Evolutionary conservation across 2,113 vertebrate species (phyloP).

Genomic region (Canis aureus): DNA sequence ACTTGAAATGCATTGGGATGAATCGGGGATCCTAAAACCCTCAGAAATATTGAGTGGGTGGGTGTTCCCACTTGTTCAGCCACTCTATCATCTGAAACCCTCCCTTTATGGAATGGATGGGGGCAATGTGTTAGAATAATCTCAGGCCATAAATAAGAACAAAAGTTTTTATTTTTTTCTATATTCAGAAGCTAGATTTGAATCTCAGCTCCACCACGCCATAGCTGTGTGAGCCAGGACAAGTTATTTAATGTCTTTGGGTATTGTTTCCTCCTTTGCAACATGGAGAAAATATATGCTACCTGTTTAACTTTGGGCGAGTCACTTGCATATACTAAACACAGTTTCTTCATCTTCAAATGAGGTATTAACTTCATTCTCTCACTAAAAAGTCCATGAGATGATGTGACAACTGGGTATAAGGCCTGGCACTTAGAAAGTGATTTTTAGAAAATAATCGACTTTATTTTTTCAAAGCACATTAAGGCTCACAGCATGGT

Average conservation of each 20-base stretch:
- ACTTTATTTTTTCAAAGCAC: background rate
- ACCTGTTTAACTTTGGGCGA: background rate
- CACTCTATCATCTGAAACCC: background rate
- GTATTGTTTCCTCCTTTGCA: background rate
- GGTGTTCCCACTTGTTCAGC: background rate
- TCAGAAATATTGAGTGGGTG: background rate
- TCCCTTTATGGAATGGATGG: background rate
- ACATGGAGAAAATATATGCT: background rate
- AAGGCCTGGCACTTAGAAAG: background rate
- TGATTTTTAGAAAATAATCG: background rate
- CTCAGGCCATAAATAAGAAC: background rate
- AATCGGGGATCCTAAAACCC: background rate
- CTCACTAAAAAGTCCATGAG: background rate
- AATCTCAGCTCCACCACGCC: background rate
- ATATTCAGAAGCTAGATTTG: background rate
- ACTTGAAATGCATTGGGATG: background rate
- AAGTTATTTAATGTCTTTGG: background rate
- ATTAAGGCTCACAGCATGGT: background rate
- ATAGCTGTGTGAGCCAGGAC: background rate
- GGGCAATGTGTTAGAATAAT: background rate
- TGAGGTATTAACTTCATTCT: background rate
- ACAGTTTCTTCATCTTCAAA: background rate
- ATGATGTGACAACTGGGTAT: background rate
- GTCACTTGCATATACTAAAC: background rate
- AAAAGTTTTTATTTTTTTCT: background rate